Evolutionary conservation across 92 coral and sea anemone genomes (phyloP).

Genomic region (Chrysogorgia sp.): DNA sequence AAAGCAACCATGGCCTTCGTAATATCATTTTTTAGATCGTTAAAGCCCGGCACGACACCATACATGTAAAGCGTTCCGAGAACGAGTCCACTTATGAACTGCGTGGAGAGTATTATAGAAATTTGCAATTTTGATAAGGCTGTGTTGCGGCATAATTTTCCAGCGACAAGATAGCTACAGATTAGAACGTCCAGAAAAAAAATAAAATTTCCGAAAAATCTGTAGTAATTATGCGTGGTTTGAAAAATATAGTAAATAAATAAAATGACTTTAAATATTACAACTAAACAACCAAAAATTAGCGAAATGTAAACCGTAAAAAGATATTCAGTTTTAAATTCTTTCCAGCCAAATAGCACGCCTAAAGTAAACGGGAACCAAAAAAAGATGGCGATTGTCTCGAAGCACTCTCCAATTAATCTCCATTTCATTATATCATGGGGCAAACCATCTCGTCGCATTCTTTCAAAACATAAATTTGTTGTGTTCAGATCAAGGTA

Average conservation of each 20-base stretch:
- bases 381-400: background rate
- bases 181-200: background rate
- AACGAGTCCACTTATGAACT: background rate
- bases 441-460: too few species aligned
- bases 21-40: background rate
- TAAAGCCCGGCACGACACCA: background rate
- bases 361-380: conserved; percentile 17
- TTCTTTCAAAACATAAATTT: too few species aligned
- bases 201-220: background rate
- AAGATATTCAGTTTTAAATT: background rate
- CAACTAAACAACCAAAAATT: background rate
- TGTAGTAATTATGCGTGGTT: background rate
- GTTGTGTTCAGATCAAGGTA: too few species aligned
- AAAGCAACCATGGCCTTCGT: conserved; percentile 11
- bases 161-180: background rate
- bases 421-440: too few species aligned
- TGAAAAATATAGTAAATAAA: background rate
- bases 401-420: background rate
- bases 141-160: background rate
- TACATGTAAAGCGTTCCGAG: background rate
- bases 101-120: background rate
- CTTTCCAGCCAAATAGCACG: conserved; percentile 2
- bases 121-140: background rate
- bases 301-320: background rate
- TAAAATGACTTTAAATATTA: background rate